Evolutionary conservation across 2,888 invertebrate species (phyloP), one percentile per base, ranked within the genome.

Genomic region (Yponomeuta cagnagella): DNA sequence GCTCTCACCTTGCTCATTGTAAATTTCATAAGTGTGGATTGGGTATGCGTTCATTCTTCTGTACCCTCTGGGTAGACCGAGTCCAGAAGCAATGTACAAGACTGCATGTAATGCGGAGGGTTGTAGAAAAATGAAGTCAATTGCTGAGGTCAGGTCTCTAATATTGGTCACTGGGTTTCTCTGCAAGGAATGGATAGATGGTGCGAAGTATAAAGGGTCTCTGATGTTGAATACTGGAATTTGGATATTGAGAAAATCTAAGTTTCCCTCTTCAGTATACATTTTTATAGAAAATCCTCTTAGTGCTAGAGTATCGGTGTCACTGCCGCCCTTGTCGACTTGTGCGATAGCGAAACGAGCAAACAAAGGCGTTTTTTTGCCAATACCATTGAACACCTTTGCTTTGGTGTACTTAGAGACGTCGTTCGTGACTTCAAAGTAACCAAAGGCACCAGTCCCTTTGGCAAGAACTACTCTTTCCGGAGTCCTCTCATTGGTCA

Each of bases 391-490:
- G 78, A 95, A 95, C 0, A 95, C 79, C 72, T 92, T 91, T 0
- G 95, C 94, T 76, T 93, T 94, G 23, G 87, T 87, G 76, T 94
- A 94, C 75, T 93, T 86, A 1, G 89, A 88, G 70, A 97, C 96
- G 79, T 97, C 96, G 77, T 97, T 94, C 0, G 97, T 97, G 0
- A 96, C 95, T 84, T 96, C 95, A 77, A 97, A 96, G 78, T 96
- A 96, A 2, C 95, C 96, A 79, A 95, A 96, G 1, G 96, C 96
- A 63, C 96, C 97, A 63, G 95, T 96, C 74, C 98, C 98, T 88
- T 98, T 98, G 0, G 98, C 98, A 83, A 98, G 97, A 0, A 97
- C 97, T 0, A 97, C 96, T 76, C 98, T 93, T 81, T 98, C 98
- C 0, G 98, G 98, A 78, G 97, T 97, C 71, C 98, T 93, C 83